Percentiles rank a stretch among this genome's conserved stretches.
These are phyloP conservation scores for Pelvicachromis taeniatus DNA, from an alignment of 2,113 vertebrate genomes.

Conservation along the genomic window DNA sequence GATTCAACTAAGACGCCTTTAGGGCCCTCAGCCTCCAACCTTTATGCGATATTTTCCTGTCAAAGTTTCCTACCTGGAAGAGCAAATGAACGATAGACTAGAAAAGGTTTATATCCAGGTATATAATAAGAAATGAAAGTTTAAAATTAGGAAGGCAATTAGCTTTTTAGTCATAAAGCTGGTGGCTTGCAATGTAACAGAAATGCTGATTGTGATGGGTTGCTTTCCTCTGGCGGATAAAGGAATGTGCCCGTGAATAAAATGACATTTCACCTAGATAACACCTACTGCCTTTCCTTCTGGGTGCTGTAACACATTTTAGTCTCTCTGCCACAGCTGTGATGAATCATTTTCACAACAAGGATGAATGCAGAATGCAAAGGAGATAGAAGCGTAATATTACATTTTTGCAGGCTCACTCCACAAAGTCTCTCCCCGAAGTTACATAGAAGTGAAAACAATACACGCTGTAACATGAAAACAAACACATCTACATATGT, in stretches of 20 bases:
- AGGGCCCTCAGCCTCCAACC: constrained; percentile 12
- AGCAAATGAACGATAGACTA: constrained; percentile 1
- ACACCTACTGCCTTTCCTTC: constrained; percentile 40
- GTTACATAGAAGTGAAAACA: background rate
- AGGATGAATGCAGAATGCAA: constrained; percentile 30
- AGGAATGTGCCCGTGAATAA: constrained; percentile 49
- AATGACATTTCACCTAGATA: constrained; percentile 51
- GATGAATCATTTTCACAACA: constrained; percentile 60
- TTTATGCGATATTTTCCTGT: constrained; percentile 9
- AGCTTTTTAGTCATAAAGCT: background rate
- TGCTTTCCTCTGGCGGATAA: constrained; percentile 36
- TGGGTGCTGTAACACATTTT: constrained; percentile 47
- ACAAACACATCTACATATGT: background rate
- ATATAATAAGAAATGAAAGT: background rate
- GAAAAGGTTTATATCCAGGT: background rate
- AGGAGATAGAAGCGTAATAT: constrained; percentile 29
- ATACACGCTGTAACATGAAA: background rate
- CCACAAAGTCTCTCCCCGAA: constrained; percentile 2
- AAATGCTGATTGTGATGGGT: constrained; percentile 6
- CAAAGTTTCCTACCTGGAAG: background rate
- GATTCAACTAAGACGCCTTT: constrained; percentile 22
- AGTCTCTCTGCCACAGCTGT: constrained; percentile 31
- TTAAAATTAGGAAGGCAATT: background rate
- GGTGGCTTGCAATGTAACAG: background rate
- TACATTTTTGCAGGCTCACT: background rate